These are phyloP conservation scores for Diaprepes abbreviatus DNA, from an alignment of 2,888 invertebrate species.

Conservation along the genomic window DNA sequence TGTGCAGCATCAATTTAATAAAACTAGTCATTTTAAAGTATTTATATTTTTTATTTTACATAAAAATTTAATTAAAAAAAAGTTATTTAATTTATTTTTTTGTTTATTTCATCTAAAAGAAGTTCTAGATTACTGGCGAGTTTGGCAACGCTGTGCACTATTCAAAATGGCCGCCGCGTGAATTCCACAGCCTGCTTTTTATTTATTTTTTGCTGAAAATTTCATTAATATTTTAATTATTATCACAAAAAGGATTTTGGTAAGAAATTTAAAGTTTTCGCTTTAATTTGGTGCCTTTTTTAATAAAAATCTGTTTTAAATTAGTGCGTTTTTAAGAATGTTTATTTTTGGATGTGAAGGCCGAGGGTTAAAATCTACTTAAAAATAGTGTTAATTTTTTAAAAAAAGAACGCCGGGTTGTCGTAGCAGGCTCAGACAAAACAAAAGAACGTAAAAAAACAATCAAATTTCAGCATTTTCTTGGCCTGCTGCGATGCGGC, in stretches of 20 bases:
- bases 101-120: no score
- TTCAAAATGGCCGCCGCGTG: slow-evolving; percentile 54
- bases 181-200: slow-evolving; percentile 52
- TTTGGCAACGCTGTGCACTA: slow-evolving; percentile 24
- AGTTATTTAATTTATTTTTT: no score
- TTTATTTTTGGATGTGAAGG: slow-evolving; percentile 41
- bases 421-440: slow-evolving; percentile 7
- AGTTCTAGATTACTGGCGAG: neutral
- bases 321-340: slow-evolving; percentile 21
- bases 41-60: no score
- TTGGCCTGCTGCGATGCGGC: slow-evolving; percentile 25
- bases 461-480: slow-evolving; percentile 20
- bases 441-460: slow-evolving; percentile 28
- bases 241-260: slow-evolving; percentile 35
- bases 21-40: no score
- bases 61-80: no score
- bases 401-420: neutral
- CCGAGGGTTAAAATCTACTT: slow-evolving; percentile 1
- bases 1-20: no score
- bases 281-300: slow-evolving; percentile 1
- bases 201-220: slow-evolving; percentile 53
- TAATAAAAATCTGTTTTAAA: neutral
- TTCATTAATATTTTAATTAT: slow-evolving; percentile 47
- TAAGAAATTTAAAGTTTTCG: slow-evolving; percentile 29
- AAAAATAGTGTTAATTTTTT: slow-evolving; percentile 27